Percentiles rank a stretch among this genome's conserved stretches.
Conservation (phyloP, 1,140 invertebrate species). For the Gryon sp. region DNA sequence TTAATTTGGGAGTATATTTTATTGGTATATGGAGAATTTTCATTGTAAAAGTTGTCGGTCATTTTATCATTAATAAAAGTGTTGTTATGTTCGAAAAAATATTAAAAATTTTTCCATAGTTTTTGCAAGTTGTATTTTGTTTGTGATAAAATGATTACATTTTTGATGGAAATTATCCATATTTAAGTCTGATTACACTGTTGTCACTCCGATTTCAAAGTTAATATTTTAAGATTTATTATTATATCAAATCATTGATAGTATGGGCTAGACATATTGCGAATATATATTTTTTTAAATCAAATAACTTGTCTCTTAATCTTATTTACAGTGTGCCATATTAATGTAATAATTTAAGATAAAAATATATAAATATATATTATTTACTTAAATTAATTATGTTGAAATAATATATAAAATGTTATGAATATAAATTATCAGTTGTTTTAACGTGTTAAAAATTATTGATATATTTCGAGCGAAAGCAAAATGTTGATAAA, state of each 20-base stretch:
- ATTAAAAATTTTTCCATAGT: neutral
- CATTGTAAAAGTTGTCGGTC: constrained; percentile 20
- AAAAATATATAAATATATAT: no score
- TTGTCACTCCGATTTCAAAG: constrained; percentile 47
- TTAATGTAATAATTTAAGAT: constrained; percentile 22
- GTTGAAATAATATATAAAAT: neutral
- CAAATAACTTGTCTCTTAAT: constrained; percentile 15
- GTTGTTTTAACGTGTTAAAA: neutral
- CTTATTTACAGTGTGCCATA: constrained; percentile 41
- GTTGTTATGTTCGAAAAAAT: constrained; percentile 6
- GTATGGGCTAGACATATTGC: constrained; percentile 48
- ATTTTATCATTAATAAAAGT: constrained; percentile 3
- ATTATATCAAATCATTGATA: constrained; percentile 22
- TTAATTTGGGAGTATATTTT: constrained; percentile 69
- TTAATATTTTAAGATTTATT: constrained; percentile 45
- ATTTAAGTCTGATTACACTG: constrained; percentile 55
- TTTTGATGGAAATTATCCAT: constrained; percentile 46
- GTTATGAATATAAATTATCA: constrained; percentile 1
- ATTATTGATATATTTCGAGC: neutral
- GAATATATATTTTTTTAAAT: neutral
- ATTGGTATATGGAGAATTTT: constrained; percentile 61
- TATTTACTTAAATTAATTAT: no score
- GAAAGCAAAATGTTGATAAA: constrained; percentile 6
- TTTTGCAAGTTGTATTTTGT: no score
- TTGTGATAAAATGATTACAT: constrained; percentile 11